A percentile compares a stretch with the other conserved stretches of the same genome.
Conservation (phyloP, 2,888 invertebrate species). For the Eupithecia abbreviata region DNA sequence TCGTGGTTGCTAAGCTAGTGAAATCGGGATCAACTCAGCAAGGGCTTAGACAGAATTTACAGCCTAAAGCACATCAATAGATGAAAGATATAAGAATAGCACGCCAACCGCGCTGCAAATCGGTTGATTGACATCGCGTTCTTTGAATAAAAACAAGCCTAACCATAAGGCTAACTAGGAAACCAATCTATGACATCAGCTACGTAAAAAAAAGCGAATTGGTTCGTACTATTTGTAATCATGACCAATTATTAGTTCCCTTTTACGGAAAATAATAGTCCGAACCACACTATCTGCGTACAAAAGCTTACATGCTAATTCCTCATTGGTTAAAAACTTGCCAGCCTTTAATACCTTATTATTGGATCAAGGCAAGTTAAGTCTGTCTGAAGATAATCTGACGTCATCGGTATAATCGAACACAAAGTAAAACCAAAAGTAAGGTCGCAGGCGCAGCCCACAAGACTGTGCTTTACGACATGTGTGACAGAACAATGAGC, state of each 20-base stretch:
- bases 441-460: slow-evolving; percentile 65
- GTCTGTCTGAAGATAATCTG: slow-evolving; percentile 64
- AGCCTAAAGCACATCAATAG: not conserved
- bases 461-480: slow-evolving; percentile 39
- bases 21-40: not conserved
- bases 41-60: not conserved
- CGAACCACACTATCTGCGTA: slow-evolving; percentile 16
- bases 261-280: slow-evolving; percentile 42
- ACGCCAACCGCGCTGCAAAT: not conserved
- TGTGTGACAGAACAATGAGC: slow-evolving; percentile 45
- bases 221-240: slow-evolving; percentile 41
- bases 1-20: not conserved
- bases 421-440: slow-evolving; percentile 60
- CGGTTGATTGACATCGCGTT: slow-evolving; percentile 1
- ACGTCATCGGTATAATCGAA: slow-evolving; percentile 66
- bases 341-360: slow-evolving; percentile 51
- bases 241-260: slow-evolving; percentile 41
- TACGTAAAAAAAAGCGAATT: slow-evolving; percentile 36
- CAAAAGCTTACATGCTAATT: slow-evolving; percentile 38
- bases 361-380: slow-evolving; percentile 69
- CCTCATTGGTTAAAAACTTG: slow-evolving; percentile 38
- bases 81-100: not conserved
- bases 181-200: slow-evolving; percentile 42
- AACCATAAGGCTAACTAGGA: slow-evolving; percentile 39
- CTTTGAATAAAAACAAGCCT: not conserved